Percentiles rank a stretch among this genome's conserved stretches.
phyloP scores from a whole-genome alignment of 2,797 vertebrate genomes.

The Petrocephalus sullivani region DNA sequence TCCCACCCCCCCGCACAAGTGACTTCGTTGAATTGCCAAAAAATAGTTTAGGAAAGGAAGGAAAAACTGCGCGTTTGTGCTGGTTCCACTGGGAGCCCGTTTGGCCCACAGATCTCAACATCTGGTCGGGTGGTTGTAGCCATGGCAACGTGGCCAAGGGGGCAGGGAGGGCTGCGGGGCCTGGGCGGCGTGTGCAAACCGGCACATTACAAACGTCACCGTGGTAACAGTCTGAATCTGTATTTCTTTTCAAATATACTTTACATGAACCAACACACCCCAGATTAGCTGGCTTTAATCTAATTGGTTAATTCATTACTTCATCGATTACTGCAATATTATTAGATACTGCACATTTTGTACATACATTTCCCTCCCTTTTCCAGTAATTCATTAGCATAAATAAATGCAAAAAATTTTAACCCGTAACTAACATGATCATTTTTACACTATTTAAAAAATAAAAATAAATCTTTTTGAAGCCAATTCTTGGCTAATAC shows the following conservation, averaged over 20 bases:
- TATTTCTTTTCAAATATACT: background rate
- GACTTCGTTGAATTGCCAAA: background rate
- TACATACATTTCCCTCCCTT: background rate
- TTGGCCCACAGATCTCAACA: slow-evolving; percentile 1
- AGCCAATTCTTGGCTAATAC: too few species aligned
- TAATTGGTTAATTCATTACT: background rate
- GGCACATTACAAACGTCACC: background rate
- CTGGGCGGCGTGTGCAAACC: background rate
- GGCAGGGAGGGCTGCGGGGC: background rate
- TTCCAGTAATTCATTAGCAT: background rate
- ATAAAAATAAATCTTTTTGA: too few species aligned
- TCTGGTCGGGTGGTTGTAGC: background rate
- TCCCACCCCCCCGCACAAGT: background rate
- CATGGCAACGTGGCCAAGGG: slow-evolving; percentile 6
- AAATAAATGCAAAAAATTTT: background rate
- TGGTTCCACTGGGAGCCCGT: background rate
- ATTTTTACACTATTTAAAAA: too few species aligned
- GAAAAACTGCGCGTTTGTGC: background rate
- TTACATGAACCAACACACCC: background rate
- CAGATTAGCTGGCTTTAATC: background rate
- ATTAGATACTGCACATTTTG: background rate
- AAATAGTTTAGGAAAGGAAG: background rate
- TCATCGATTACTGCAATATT: background rate
- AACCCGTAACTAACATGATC: too few species aligned
- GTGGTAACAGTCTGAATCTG: background rate